Evolutionary conservation across 1,140 invertebrate genomes (phyloP).

Genomic region (Chymomyza costata): DNA sequence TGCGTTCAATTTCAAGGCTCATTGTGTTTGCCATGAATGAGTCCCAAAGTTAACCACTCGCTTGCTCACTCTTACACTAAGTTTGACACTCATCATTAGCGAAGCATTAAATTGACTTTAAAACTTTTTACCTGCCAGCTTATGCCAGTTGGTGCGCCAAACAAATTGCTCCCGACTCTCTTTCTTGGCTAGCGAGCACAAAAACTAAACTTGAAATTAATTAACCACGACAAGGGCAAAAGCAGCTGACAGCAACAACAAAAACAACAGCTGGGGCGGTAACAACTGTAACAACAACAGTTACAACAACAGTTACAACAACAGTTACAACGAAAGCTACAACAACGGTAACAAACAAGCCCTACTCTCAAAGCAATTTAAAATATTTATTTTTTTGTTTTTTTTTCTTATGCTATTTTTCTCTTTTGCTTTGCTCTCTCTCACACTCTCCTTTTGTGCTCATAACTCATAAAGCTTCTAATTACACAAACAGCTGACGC

Average conservation of each 20-base stretch:
- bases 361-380: slow-evolving; percentile 32
- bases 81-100: slow-evolving; percentile 16
- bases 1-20: slow-evolving; percentile 59
- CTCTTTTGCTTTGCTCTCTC: not conserved
- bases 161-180: slow-evolving; percentile 3
- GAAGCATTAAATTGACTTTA: slow-evolving; percentile 69
- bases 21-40: slow-evolving; percentile 39
- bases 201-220: slow-evolving; percentile 69
- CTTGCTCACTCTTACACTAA: too few relatives aligned
- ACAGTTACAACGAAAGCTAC: not conserved
- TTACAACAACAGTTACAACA: not conserved
- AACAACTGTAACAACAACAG: slow-evolving; percentile 3
- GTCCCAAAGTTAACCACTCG: not conserved
- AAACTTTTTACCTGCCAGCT: slow-evolving; percentile 59
- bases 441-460: slow-evolving; percentile 1
- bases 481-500: slow-evolving; percentile 67
- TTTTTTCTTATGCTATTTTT: slow-evolving; percentile 15
- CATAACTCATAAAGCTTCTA: slow-evolving; percentile 65
- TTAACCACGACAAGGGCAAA: slow-evolving; percentile 59
- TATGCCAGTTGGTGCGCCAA: slow-evolving; percentile 26
- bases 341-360: too few relatives aligned
- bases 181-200: not conserved
- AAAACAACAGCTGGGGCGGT: too few relatives aligned
- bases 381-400: slow-evolving; percentile 22
- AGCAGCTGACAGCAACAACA: slow-evolving; percentile 1